Evolutionary conservation across 1,140 invertebrate genomes (phyloP), one percentile per base, ranked within the genome.

Genomic region (Hyposmocoma kahamanoa): DNA sequence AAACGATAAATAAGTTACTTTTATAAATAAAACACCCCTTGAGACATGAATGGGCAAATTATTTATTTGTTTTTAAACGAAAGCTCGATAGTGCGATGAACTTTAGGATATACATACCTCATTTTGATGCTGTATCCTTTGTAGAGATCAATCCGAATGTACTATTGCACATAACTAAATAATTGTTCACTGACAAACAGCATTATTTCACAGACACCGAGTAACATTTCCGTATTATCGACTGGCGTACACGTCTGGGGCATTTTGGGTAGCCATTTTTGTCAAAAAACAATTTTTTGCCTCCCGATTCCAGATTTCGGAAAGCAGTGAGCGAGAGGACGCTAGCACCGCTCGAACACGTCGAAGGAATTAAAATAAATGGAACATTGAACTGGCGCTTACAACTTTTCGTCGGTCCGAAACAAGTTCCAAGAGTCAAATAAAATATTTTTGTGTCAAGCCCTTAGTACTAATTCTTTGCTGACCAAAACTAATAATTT

Each of bases 111-210:
- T 34, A 82, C 81, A 50, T 79, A 84, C 81, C 81, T 84, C 81
- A 84, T 84, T 78, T 83, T 83, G 74, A 71, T 46, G 67, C 60
- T 76, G 61, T 69, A 72, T 79, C 77, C 74, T 85, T 85, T 84
- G 77, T 84, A 62, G 72, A 67, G 67, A 77, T 73, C 65, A 83
- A 82, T 82, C 77, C 77, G 62, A 63, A 77, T 73, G 74, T 75
- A 81, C 79, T 83, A 80, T 68, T 76, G 77, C 78, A 83, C 72
- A 67, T 62, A 75, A 85, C 81, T 64, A 63, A 73, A 84, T 75
- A 80, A 80, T 80, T 78, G 77, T 83, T 82, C 81, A 83, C 77
- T 80, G 80, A 82, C 61, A 75, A 85, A 78, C 59, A 70, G 72
- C 81, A 85, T 84, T 73, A 78, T 82, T 73, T 73, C 79, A 83